Conservation (phyloP, 2,113 vertebrate species). For the Calonectris borealis region DNA sequence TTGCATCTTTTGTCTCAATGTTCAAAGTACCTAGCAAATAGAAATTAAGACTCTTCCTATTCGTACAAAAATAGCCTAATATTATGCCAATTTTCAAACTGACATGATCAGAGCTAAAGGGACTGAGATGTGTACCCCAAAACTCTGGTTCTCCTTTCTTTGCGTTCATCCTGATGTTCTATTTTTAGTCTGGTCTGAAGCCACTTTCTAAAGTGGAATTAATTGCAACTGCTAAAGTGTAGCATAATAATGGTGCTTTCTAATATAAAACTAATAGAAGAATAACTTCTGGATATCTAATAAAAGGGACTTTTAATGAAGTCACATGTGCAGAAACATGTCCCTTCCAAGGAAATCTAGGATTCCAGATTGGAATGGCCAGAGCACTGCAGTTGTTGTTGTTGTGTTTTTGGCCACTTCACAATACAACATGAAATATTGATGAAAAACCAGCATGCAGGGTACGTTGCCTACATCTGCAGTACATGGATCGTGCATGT, state of each 20-base stretch:
- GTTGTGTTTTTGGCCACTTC: not conserved
- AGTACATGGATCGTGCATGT: not conserved
- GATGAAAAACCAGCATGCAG: conserved; percentile 9
- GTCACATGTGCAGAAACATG: not conserved
- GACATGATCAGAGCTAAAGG: not conserved
- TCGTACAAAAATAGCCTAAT: not conserved
- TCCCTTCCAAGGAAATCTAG: not conserved
- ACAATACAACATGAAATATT: conserved; percentile 12
- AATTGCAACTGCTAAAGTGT: not conserved
- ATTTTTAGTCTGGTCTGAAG: not conserved
- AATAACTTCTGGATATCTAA: not conserved
- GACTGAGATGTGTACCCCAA: not conserved
- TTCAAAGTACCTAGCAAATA: not conserved
- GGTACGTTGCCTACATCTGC: not conserved
- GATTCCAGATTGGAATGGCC: not conserved
- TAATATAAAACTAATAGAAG: not conserved
- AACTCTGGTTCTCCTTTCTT: not conserved
- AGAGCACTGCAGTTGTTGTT: not conserved
- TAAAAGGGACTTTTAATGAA: not conserved
- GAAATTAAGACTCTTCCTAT: not conserved
- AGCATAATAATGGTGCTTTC: not conserved
- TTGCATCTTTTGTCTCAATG: not conserved
- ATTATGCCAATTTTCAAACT: not conserved
- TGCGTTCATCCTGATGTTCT: not conserved
- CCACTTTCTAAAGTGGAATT: not conserved